Evolutionary conservation across 1,140 invertebrate species (phyloP).

Genomic region (Papilio machaon): DNA sequence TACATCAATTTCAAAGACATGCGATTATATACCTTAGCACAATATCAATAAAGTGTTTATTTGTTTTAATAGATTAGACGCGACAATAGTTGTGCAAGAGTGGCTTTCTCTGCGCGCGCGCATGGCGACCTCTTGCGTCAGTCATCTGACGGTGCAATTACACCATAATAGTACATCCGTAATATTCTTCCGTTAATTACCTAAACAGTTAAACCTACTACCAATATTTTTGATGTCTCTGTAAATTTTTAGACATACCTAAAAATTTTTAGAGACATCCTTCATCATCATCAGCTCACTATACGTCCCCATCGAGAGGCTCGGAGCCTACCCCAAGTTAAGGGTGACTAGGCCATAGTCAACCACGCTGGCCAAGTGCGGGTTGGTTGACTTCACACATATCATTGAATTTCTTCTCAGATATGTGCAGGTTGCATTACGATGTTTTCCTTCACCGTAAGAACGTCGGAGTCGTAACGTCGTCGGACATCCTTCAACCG

Average conservation of each 20-base stretch:
- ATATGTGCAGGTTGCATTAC: no score
- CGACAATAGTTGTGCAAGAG: constrained; percentile 19
- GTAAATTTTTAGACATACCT: no score
- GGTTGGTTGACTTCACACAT: no score
- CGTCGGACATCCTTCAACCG: neutral
- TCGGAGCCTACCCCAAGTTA: no score
- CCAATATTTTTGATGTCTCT: neutral
- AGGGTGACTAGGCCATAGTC: no score
- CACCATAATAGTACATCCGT: constrained; percentile 22
- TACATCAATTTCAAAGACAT: neutral
- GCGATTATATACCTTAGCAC: neutral
- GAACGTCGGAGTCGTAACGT: no score
- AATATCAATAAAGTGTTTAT: neutral
- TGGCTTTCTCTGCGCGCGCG: constrained; percentile 26
- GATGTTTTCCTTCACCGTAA: no score
- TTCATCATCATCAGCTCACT: no score
- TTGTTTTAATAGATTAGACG: constrained; percentile 7
- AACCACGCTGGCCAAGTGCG: no score
- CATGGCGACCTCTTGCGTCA: constrained; percentile 36
- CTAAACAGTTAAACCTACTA: neutral
- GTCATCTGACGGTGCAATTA: constrained; percentile 30
- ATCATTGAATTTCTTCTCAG: no score
- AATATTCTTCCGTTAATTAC: neutral
- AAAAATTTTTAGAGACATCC: no score
- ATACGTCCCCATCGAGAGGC: no score